These are phyloP conservation scores for Halisarca cf. caerulea DNA, from an alignment of 37 sponge, comb jelly and placozoan genomes.

Conservation along the genomic window DNA sequence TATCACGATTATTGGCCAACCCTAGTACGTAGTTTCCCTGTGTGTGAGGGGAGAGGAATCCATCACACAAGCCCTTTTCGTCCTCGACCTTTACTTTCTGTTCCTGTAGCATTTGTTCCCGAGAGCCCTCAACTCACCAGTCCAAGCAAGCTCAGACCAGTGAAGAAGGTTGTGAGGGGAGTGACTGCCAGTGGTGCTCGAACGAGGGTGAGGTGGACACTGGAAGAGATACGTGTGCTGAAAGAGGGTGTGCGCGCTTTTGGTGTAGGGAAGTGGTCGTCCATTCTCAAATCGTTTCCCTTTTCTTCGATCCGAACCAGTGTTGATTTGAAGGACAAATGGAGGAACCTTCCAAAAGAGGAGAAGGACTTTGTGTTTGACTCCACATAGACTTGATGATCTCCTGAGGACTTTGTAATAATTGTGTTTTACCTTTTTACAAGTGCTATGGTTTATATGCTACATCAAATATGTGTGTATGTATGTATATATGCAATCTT, in stretches of 20 bases:
- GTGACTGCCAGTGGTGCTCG: background rate
- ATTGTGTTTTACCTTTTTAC: too few relatives aligned
- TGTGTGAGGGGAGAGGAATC: too few relatives aligned
- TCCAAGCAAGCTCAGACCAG: background rate
- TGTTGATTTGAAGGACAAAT: slow-evolving; percentile 11
- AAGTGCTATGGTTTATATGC: too few relatives aligned
- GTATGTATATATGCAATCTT: too few relatives aligned
- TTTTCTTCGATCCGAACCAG: background rate
- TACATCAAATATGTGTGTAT: too few relatives aligned
- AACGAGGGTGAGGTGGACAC: background rate
- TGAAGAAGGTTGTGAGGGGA: background rate
- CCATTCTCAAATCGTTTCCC: background rate
- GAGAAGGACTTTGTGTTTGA: background rate
- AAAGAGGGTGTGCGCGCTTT: background rate
- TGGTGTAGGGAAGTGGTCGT: slow-evolving; percentile 7
- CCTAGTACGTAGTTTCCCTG: too few relatives aligned
- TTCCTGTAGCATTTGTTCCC: background rate
- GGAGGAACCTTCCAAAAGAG: slow-evolving; percentile 12
- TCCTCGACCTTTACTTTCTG: background rate
- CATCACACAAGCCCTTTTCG: too few relatives aligned
- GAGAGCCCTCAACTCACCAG: background rate
- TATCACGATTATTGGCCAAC: too few relatives aligned
- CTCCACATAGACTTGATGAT: too few relatives aligned
- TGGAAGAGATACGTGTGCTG: background rate
- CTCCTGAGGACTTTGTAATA: too few relatives aligned